Conservation (phyloP, 2,797 vertebrate species). For the Margarornis squamiger region DNA sequence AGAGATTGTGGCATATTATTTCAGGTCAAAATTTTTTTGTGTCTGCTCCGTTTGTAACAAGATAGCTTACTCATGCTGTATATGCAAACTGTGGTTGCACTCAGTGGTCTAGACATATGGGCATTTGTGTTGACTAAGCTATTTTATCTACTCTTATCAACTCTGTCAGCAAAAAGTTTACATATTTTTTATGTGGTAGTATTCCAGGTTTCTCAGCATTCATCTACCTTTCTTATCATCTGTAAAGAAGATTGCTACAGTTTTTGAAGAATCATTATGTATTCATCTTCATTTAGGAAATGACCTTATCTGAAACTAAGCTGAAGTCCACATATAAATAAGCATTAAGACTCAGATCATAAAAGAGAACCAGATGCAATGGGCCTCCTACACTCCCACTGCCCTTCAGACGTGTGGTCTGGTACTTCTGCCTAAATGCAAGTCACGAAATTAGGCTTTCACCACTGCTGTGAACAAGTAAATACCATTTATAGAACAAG, state of each 20-base stretch:
- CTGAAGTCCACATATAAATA: conserved; percentile 1
- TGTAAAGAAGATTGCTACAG: neutral
- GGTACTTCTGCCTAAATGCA: conserved; percentile 27
- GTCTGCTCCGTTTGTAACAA: conserved; percentile 64
- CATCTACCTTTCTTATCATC: neutral
- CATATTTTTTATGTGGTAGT: neutral
- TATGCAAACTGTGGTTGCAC: conserved; percentile 39
- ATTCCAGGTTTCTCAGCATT: conserved; percentile 17
- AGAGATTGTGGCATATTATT: neutral
- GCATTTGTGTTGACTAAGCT: conserved; percentile 54
- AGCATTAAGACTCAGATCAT: neutral
- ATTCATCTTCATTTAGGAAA: conserved; percentile 28
- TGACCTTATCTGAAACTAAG: neutral
- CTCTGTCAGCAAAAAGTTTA: conserved; percentile 24
- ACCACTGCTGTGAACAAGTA: neutral
- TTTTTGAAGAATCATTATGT: conserved; percentile 13
- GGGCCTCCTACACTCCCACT: neutral
- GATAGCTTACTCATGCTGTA: conserved; percentile 46
- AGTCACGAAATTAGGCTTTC: conserved; percentile 26
- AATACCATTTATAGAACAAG: conserved; percentile 31
- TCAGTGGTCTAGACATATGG: conserved; percentile 63
- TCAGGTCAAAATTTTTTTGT: conserved; percentile 9
- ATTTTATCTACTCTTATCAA: conserved; percentile 2
- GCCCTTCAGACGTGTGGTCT: conserved; percentile 25
- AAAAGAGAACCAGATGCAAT: conserved; percentile 2